Percentiles rank a stretch among this genome's conserved stretches.
Conservation (phyloP, 1,140 invertebrate species). For the Oppia nitens region DNA sequence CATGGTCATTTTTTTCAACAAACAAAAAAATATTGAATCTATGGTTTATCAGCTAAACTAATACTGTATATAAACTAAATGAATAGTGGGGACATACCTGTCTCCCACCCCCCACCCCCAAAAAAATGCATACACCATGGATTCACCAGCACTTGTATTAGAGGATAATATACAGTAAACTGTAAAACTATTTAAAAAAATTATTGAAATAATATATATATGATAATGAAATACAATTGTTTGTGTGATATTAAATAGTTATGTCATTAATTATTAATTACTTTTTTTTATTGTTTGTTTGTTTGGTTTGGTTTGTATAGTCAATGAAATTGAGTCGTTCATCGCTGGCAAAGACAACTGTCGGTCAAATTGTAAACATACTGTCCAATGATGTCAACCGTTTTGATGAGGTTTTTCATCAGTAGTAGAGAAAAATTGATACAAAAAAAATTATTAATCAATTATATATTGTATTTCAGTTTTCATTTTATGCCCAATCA, state of each 20-base stretch:
- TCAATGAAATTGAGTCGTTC: conserved; percentile 34
- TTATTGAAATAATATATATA: conserved; percentile 1
- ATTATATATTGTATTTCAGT: conserved; percentile 15
- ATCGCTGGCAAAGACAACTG: conserved; percentile 52
- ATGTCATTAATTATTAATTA: too few species aligned
- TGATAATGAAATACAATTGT: conserved; percentile 12
- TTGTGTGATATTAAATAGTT: background rate
- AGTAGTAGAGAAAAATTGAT: conserved; percentile 38
- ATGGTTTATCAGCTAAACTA: too few species aligned
- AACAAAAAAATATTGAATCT: too few species aligned
- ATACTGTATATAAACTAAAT: too few species aligned
- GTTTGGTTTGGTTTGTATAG: conserved; percentile 26
- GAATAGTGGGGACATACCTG: too few species aligned
- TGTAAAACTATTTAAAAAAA: conserved; percentile 19
- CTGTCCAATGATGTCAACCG: too few species aligned
- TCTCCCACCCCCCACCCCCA: too few species aligned
- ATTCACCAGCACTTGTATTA: conserved; percentile 4
- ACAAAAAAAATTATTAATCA: too few species aligned
- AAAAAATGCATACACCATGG: too few species aligned
- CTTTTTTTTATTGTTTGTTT: background rate
- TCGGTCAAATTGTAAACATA: conserved; percentile 82
- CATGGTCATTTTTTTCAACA: too few species aligned
- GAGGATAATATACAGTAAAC: conserved; percentile 2
- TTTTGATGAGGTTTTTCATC: conserved; percentile 76
- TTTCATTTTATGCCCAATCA: conserved; percentile 14